Evolutionary conservation across 2,888 invertebrate species (phyloP).

Genomic region (Alloplasta piceator): DNA sequence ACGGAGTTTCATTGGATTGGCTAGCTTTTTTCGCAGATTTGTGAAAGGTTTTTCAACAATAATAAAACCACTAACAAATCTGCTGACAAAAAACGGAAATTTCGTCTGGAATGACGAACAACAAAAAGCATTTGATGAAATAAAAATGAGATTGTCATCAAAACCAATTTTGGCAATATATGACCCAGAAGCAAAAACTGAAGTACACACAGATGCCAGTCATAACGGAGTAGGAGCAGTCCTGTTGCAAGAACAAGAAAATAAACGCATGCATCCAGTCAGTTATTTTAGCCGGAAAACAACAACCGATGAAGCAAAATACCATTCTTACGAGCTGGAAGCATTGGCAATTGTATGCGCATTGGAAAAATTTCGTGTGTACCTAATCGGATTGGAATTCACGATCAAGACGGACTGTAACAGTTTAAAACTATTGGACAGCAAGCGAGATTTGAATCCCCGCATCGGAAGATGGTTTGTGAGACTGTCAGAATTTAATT

Average conservation of each 20-base stretch:
- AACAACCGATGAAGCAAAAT: slow-evolving; percentile 75
- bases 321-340: slow-evolving; percentile 80
- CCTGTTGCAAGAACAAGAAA: slow-evolving; percentile 70
- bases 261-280: slow-evolving; percentile 70
- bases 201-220: slow-evolving; percentile 63
- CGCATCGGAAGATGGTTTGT: slow-evolving; percentile 70
- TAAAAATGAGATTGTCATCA: slow-evolving; percentile 66
- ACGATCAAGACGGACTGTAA: slow-evolving; percentile 64
- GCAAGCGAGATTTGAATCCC: slow-evolving; percentile 67
- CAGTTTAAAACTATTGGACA: slow-evolving; percentile 70
- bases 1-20: slow-evolving; percentile 70
- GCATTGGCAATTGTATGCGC: slow-evolving; percentile 72
- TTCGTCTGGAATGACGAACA: slow-evolving; percentile 69
- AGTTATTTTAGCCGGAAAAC: slow-evolving; percentile 76
- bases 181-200: slow-evolving; percentile 65
- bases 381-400: slow-evolving; percentile 59
- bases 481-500: slow-evolving; percentile 63
- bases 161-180: slow-evolving; percentile 72
- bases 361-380: slow-evolving; percentile 49
- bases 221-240: slow-evolving; percentile 61
- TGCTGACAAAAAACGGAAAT: slow-evolving; percentile 65
- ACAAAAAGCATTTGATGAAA: slow-evolving; percentile 69
- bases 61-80: slow-evolving; percentile 68
- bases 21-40: slow-evolving; percentile 62
- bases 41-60: slow-evolving; percentile 69